Percentiles rank a stretch among this genome's conserved stretches.
phyloP scores from a whole-genome alignment of 2,797 vertebrate genomes.

The Eutrigla gurnardus region DNA sequence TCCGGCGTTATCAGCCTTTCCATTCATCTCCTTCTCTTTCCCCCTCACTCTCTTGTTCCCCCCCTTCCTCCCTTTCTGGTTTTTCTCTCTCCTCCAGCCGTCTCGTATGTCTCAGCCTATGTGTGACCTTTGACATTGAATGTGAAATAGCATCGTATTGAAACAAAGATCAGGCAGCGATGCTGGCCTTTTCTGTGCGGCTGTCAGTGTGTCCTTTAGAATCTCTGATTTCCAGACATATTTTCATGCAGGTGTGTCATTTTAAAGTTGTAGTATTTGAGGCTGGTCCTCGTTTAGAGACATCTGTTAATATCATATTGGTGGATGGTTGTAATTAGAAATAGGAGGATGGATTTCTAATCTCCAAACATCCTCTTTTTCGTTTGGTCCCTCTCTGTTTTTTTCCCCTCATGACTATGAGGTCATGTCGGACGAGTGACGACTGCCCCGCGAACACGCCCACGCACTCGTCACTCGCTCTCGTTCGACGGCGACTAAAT shows the following conservation, averaged over 20 bases:
- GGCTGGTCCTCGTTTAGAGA: neutral
- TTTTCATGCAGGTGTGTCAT: neutral
- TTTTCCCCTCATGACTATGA: conserved; percentile 50
- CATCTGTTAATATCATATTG: neutral
- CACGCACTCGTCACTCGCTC: conserved; percentile 27
- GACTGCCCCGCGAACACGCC: conserved; percentile 45
- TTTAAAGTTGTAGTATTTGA: neutral
- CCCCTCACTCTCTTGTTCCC: neutral
- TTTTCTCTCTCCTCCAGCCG: neutral
- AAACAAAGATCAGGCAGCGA: too few relatives aligned
- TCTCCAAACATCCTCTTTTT: neutral
- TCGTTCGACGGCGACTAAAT: neutral
- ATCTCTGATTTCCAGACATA: neutral
- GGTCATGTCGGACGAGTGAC: conserved; percentile 55
- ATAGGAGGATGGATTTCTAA: neutral
- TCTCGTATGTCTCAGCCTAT: conserved; percentile 10
- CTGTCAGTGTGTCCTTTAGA: neutral
- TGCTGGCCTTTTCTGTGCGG: too few relatives aligned
- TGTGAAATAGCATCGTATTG: neutral
- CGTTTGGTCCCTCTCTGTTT: neutral
- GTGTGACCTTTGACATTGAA: neutral
- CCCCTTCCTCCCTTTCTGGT: neutral
- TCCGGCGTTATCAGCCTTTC: conserved; percentile 38
- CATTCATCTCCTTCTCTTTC: conserved; percentile 41
- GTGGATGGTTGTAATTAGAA: neutral